phyloP scores from a whole-genome alignment of 2,113 vertebrate genomes.

The Erinaceus europaeus region DNA sequence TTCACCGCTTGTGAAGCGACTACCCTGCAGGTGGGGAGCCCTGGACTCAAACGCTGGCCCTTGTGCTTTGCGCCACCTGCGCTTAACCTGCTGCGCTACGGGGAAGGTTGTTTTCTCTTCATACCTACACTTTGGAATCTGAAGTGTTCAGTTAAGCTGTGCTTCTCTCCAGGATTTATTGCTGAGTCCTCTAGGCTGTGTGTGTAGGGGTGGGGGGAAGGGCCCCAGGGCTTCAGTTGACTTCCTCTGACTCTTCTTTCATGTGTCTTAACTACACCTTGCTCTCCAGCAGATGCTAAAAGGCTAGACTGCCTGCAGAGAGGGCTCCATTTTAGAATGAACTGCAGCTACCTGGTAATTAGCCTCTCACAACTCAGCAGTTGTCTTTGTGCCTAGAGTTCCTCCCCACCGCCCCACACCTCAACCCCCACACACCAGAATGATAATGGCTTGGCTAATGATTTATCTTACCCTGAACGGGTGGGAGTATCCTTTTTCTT shows the following conservation, averaged over 20 bases:
- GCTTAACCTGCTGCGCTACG: too few species aligned
- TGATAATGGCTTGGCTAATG: neutral
- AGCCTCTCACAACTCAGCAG: neutral
- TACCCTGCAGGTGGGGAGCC: too few species aligned
- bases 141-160: conserved; percentile 37
- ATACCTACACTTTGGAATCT: conserved; percentile 2
- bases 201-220: neutral
- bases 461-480: neutral
- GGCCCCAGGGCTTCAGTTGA: neutral
- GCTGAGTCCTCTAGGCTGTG: neutral
- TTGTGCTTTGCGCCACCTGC: too few species aligned
- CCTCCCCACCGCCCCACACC: neutral
- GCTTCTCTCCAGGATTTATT: conserved; percentile 50
- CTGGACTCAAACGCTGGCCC: too few species aligned
- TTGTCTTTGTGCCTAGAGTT: conserved; percentile 13
- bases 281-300: conserved; percentile 46
- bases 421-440: neutral
- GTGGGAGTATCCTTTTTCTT: conserved; percentile 3
- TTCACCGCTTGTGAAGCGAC: too few species aligned
- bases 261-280: conserved; percentile 50
- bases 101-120: neutral
- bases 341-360: conserved; percentile 42
- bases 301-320: conserved; percentile 37
- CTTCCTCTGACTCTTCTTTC: conserved; percentile 52
- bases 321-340: conserved; percentile 44